phyloP scores from a whole-genome alignment of 2,113 vertebrate species.

The Pseudopodoces humilis region DNA sequence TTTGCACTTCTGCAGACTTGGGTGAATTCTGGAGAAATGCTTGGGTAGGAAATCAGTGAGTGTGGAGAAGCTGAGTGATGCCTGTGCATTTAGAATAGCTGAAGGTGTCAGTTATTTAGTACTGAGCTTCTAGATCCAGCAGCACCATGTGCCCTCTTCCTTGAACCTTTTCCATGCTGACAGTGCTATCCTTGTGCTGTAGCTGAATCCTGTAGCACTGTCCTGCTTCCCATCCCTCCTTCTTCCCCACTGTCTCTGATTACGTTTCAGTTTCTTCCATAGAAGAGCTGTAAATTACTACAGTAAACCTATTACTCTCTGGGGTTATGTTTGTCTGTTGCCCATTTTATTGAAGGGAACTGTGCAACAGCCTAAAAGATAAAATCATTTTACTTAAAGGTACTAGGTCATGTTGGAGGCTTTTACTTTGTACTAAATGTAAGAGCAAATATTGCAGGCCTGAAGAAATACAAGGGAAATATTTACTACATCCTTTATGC shows the following conservation, averaged over 20 bases:
- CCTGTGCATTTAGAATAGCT: background rate
- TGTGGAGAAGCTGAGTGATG: fast-evolving
- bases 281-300: background rate
- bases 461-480: background rate
- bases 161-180: background rate
- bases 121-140: background rate
- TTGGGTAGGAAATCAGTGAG: background rate
- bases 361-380: background rate
- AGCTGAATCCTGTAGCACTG: background rate
- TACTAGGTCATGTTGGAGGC: background rate
- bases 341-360: background rate
- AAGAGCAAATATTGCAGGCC: background rate
- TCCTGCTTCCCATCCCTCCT: background rate
- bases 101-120: background rate
- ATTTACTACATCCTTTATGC: background rate
- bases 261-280: background rate
- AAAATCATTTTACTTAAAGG: background rate
- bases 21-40: fast-evolving
- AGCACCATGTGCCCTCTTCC: background rate
- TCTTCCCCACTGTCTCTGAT: background rate
- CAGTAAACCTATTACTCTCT: background rate
- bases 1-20: fast-evolving
- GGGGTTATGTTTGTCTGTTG: background rate
- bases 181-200: background rate
- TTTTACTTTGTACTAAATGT: background rate